Evolutionary conservation across 2,888 invertebrate genomes (phyloP).

Genomic region (Lasioglossum zephyrum): DNA sequence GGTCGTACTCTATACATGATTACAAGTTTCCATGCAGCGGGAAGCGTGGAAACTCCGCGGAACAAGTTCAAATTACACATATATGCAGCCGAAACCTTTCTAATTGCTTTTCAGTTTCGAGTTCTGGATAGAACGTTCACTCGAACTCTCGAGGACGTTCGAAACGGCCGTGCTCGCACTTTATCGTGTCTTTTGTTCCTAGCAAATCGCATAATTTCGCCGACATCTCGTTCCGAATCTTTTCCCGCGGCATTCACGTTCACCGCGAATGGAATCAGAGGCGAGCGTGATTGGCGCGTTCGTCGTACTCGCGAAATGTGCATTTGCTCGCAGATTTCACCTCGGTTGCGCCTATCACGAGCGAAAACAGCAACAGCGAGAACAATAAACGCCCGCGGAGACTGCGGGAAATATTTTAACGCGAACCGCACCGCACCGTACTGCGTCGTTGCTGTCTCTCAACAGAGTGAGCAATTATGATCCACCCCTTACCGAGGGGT

Average conservation of each 20-base stretch:
- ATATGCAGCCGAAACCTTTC: slow-evolving; percentile 19
- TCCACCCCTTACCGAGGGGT: slow-evolving; percentile 45
- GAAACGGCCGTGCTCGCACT: neutral
- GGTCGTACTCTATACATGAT: neutral
- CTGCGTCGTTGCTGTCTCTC: slow-evolving; percentile 13
- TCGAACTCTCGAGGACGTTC: neutral
- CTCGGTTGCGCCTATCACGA: slow-evolving; percentile 48
- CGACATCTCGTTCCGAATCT: slow-evolving; percentile 34
- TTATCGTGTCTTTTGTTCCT: slow-evolving; percentile 24
- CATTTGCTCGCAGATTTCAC: slow-evolving; percentile 55
- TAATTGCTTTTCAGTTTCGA: slow-evolving; percentile 7
- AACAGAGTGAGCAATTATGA: slow-evolving; percentile 66
- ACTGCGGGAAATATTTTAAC: slow-evolving; percentile 67
- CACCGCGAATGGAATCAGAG: neutral
- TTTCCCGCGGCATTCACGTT: slow-evolving; percentile 3
- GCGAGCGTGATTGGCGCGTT: slow-evolving; percentile 61
- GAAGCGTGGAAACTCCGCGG: slow-evolving; percentile 10
- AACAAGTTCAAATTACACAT: slow-evolving; percentile 16
- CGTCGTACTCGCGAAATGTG: slow-evolving; percentile 58
- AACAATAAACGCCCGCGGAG: slow-evolving; percentile 64
- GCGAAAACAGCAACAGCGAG: slow-evolving; percentile 64
- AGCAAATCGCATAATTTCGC: slow-evolving; percentile 60
- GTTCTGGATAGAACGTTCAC: neutral
- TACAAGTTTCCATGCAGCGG: slow-evolving; percentile 6
- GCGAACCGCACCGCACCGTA: slow-evolving; percentile 18